Percentiles rank a stretch among this genome's conserved stretches.
Conservation (phyloP, 2,888 invertebrate genomes). For the Leucophora obtusa region DNA sequence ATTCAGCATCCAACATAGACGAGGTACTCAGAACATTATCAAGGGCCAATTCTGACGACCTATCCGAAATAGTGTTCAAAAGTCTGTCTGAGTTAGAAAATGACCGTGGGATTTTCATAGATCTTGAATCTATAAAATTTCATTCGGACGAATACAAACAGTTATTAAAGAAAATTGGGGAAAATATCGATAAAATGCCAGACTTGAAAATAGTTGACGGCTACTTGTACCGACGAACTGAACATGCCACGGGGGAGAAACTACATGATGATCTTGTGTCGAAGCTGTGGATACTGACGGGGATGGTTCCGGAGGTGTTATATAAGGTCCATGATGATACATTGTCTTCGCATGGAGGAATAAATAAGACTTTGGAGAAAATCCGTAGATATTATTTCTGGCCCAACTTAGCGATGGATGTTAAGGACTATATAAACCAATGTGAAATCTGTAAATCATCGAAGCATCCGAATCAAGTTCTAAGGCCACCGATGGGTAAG, state of each 20-base stretch:
- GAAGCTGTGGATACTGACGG: constrained; percentile 33
- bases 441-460: constrained; percentile 15
- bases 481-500: constrained; percentile 11
- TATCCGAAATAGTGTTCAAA: background rate
- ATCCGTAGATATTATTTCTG: no score
- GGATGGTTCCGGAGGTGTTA: constrained; percentile 3
- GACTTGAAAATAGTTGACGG: no score
- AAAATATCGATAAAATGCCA: constrained; percentile 18
- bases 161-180: background rate
- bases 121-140: constrained; percentile 28
- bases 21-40: constrained; percentile 5
- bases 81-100: background rate
- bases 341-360: constrained; percentile 12
- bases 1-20: no score
- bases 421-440: constrained; percentile 7
- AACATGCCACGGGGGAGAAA: background rate
- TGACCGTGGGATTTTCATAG: constrained; percentile 12
- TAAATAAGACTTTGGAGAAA: constrained; percentile 26
- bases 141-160: constrained; percentile 21
- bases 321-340: background rate
- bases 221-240: constrained; percentile 21
- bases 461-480: no score
- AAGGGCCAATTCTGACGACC: constrained; percentile 18
- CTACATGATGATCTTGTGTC: background rate
- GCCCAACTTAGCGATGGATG: constrained; percentile 21